These are phyloP conservation scores for Dinoponera quadriceps DNA, from an alignment of 1,140 invertebrate genomes.

Conservation along the genomic window DNA sequence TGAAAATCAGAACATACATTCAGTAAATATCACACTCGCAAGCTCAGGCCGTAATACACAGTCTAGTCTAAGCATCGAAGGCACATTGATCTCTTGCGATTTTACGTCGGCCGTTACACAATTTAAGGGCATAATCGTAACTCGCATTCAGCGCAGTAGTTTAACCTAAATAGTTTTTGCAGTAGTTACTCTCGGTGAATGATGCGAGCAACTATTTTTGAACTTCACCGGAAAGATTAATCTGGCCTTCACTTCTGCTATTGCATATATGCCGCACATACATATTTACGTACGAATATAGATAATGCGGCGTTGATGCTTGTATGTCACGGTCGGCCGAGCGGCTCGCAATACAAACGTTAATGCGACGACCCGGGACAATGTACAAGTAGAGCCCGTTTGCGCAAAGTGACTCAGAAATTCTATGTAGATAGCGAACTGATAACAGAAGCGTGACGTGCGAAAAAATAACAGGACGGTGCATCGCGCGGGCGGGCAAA, in stretches of 20 bases:
- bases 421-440: slow-evolving; percentile 10
- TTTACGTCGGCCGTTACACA: neutral
- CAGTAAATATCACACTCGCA: neutral
- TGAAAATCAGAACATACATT: slow-evolving; percentile 62
- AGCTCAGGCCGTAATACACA: neutral
- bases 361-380: neutral
- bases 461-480: too few relatives aligned
- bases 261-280: neutral
- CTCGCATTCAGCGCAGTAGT: neutral
- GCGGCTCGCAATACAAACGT: neutral
- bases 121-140: neutral
- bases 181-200: neutral
- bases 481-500: neutral
- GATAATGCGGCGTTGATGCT: neutral
- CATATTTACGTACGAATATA: neutral
- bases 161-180: slow-evolving; percentile 28
- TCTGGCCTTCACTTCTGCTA: slow-evolving; percentile 37
- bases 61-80: neutral
- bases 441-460: slow-evolving; percentile 14
- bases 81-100: neutral
- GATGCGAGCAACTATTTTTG: slow-evolving; percentile 35
- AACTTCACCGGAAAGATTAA: slow-evolving; percentile 29
- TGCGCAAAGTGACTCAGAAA: slow-evolving; percentile 15
- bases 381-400: slow-evolving; percentile 8
- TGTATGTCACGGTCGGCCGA: neutral